Conservation (phyloP, 1,140 invertebrate species). For the Bombus sylvicola region DNA sequence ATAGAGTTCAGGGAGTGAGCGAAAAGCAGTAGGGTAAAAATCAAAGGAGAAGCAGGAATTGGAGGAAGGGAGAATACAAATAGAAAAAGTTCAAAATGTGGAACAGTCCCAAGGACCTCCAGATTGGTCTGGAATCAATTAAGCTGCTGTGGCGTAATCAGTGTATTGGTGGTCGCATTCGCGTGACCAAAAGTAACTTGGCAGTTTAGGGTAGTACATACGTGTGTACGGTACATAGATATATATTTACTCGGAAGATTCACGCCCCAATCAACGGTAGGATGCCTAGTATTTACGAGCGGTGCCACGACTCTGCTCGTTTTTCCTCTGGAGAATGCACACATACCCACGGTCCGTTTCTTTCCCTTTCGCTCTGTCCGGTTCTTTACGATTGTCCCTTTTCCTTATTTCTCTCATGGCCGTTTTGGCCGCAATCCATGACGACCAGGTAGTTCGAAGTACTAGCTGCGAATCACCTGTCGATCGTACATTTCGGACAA, state of each 20-base stretch:
- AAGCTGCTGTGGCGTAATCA: constrained; percentile 57
- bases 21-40: not conserved
- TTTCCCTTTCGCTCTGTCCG: constrained; percentile 1
- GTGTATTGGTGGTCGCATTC: constrained; percentile 44
- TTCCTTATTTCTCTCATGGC: constrained; percentile 11
- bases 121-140: constrained; percentile 65
- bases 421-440: constrained; percentile 46
- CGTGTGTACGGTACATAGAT: not conserved
- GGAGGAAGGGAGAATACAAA: constrained; percentile 17
- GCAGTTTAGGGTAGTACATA: constrained; percentile 20
- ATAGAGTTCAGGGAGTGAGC: not conserved
- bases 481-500: constrained; percentile 61
- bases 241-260: constrained; percentile 61
- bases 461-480: constrained; percentile 57
- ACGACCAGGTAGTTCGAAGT: constrained; percentile 55
- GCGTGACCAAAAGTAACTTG: constrained; percentile 43
- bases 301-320: constrained; percentile 62
- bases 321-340: constrained; percentile 54
- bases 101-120: constrained; percentile 25
- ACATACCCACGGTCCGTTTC: constrained; percentile 7
- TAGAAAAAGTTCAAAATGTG: constrained; percentile 50
- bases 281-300: constrained; percentile 68
- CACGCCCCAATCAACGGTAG: constrained; percentile 69
- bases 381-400: constrained; percentile 13
- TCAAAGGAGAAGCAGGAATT: not conserved